Evolutionary conservation across 2,113 vertebrate genomes (phyloP).

Genomic region (Seriola aureovittata): DNA sequence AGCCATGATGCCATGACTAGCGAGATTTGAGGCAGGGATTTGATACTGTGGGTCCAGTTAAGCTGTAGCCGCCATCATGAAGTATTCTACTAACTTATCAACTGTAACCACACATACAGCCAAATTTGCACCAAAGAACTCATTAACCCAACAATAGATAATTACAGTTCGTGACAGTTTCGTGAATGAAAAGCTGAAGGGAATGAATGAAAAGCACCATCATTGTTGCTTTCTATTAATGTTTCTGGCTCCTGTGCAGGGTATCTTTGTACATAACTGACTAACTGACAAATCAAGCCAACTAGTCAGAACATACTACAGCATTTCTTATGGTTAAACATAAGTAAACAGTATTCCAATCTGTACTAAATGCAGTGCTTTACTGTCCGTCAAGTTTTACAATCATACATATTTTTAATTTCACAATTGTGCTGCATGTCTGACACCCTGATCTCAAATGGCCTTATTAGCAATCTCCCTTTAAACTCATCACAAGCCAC

Average conservation of each 20-base stretch:
- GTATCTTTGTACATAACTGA: neutral
- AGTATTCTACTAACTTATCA: constrained; percentile 1
- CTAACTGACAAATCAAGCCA: neutral
- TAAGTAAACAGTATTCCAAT: neutral
- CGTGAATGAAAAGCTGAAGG: constrained; percentile 20
- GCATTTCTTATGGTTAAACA: neutral
- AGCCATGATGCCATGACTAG: constrained; percentile 82
- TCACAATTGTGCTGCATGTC: neutral
- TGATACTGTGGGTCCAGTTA: constrained; percentile 20
- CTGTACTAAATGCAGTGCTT: neutral
- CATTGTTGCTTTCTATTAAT: neutral
- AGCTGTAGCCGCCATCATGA: neutral
- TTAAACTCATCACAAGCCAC: neutral
- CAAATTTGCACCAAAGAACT: neutral
- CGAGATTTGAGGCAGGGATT: constrained; percentile 65
- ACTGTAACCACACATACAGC: neutral
- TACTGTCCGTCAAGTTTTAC: neutral
- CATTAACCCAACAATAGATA: neutral
- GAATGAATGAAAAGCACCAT: constrained; percentile 23
- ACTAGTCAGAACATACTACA: neutral
- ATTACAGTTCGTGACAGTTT: neutral
- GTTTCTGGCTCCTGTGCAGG: neutral
- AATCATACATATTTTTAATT: neutral
- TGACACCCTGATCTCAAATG: neutral
- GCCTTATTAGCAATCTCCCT: neutral